Evolutionary conservation across 1,140 invertebrate species (phyloP).

Genomic region (Brachionus rubens): DNA sequence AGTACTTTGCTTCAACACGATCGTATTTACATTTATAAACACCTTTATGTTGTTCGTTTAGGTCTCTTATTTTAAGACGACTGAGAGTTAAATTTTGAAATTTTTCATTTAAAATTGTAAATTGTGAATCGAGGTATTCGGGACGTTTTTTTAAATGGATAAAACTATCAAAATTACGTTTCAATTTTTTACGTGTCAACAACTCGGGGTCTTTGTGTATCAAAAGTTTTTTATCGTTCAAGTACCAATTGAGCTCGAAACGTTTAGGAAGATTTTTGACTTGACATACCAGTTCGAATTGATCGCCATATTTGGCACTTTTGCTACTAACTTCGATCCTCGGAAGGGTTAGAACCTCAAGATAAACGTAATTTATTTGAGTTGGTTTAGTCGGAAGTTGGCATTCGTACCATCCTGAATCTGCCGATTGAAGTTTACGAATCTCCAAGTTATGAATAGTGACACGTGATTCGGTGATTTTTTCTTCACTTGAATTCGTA

Average conservation of each 20-base stretch:
- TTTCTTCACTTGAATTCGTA: not conserved
- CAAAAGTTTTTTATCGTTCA: not conserved
- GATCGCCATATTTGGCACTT: not conserved
- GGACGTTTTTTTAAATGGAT: not conserved
- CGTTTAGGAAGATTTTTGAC: conserved; percentile 1
- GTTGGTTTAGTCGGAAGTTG: conserved; percentile 43
- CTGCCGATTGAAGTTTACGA: not conserved
- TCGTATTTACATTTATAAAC: conserved; percentile 35
- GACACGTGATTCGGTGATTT: not conserved
- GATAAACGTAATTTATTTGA: conserved; percentile 31
- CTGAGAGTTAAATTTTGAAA: conserved; percentile 3
- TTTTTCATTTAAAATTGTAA: conserved; percentile 7
- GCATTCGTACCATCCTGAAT: conserved; percentile 44
- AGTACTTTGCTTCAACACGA: not conserved
- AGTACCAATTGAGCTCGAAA: not conserved
- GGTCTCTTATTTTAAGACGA: conserved; percentile 4
- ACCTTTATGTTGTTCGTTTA: conserved; percentile 16
- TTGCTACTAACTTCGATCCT: not conserved
- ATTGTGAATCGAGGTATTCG: not conserved
- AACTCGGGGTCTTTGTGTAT: not conserved
- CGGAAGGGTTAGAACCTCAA: conserved; percentile 22
- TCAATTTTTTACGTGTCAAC: not conserved
- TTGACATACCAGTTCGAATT: conserved; percentile 7
- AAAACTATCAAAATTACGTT: not conserved
- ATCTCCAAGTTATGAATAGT: conserved; percentile 40